Evolutionary conservation across 2,888 invertebrate species (phyloP).

Genomic region (Chromoteleia sp.): DNA sequence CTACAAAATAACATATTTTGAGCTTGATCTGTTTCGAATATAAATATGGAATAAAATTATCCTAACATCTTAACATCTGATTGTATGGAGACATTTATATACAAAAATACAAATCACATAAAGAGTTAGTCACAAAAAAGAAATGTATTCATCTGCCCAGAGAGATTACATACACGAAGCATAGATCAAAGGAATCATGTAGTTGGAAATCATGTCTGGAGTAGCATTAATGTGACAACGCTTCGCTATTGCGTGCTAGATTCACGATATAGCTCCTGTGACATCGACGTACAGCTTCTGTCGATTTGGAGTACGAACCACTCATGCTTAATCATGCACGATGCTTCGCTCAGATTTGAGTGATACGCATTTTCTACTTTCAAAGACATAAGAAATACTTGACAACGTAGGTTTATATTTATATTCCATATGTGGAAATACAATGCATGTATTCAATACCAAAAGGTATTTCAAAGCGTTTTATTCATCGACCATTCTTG

Average conservation of each 20-base stretch:
- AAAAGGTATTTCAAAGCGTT: constrained; percentile 38
- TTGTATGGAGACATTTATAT: too few relatives aligned
- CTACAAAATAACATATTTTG: too few relatives aligned
- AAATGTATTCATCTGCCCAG: constrained; percentile 24
- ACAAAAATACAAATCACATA: neutral
- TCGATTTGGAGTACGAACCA: constrained; percentile 53
- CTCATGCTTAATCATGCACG: constrained; percentile 59
- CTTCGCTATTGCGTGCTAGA: constrained; percentile 52
- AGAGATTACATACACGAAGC: constrained; percentile 41
- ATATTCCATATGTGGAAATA: constrained; percentile 33
- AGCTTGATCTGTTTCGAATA: too few relatives aligned
- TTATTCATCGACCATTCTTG: constrained; percentile 52
- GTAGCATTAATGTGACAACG: constrained; percentile 65
- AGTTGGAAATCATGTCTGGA: constrained; percentile 51
- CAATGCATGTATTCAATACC: constrained; percentile 23
- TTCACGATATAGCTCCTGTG: constrained; percentile 46
- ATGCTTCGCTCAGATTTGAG: constrained; percentile 24
- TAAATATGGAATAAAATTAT: too few relatives aligned
- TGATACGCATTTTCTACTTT: constrained; percentile 47
- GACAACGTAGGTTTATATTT: constrained; percentile 38
- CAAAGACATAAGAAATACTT: constrained; percentile 48
- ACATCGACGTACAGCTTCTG: constrained; percentile 35
- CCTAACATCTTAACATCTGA: too few relatives aligned
- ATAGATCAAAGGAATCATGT: constrained; percentile 63
- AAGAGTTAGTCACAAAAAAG: constrained; percentile 7